Conservation (phyloP, 2,797 vertebrate genomes). For the Peromyscus attwateri region DNA sequence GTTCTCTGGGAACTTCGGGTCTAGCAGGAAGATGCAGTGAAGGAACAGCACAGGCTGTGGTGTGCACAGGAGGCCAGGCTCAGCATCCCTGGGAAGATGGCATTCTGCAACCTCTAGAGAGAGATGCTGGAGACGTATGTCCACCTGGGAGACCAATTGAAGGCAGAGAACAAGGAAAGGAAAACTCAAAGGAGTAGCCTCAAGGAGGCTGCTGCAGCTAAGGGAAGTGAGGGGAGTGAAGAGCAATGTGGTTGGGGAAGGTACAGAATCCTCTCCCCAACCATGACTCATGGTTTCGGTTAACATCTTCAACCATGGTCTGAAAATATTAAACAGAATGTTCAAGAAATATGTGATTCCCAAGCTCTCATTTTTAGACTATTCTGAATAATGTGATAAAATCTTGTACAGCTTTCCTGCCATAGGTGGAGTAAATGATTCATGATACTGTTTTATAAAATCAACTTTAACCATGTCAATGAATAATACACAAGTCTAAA, state of each 20-base stretch:
- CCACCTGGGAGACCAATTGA: accelerated
- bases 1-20: too few species aligned
- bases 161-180: neutral
- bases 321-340: neutral
- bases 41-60: neutral
- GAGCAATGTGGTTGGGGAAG: neutral
- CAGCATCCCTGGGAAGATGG: neutral
- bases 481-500: neutral
- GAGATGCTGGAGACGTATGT: neutral
- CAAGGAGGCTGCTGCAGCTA: neutral
- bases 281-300: accelerated
- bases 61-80: neutral
- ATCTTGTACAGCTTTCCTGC: neutral
- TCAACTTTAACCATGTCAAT: neutral
- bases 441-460: neutral
- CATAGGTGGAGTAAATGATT: neutral
- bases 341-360: neutral
- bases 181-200: neutral
- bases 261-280: accelerated
- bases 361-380: neutral
- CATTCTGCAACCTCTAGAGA: neutral
- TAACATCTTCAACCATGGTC: neutral
- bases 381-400: neutral
- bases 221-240: neutral
- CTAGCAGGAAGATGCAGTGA: too few species aligned